Evolutionary conservation across 2,888 invertebrate genomes (phyloP), one percentile per base, ranked within the genome.

Genomic region (Synanthedon myopaeformis): DNA sequence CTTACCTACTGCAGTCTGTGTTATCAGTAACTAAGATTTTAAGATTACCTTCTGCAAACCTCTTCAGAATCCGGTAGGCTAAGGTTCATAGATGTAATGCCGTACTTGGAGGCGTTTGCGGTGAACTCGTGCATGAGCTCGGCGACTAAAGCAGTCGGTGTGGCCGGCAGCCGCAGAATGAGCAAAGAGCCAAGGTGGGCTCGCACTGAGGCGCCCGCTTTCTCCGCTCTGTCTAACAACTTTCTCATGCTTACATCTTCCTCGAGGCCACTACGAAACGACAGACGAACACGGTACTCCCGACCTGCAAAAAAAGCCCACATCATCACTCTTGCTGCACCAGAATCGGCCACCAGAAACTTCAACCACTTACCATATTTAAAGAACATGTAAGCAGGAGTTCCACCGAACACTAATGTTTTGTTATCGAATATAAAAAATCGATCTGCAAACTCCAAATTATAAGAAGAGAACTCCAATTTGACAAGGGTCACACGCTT

Each of bases 321-420:
- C 35, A 35, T 4, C 17, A 35, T 52, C 12, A 28, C 28, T 28
- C 8, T 10, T 49, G 8, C 45, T 45, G 12, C 11, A 45, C 14
- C n/a, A 45, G 6, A 14, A 45, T 6, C 5, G 45, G 13, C 6
- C 13, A 12, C n/a, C 23, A 23, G 1, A 23, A 45, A 45, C n/a
- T 45, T 13, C n/a, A 35, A 35, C 3, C 51, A 52, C 63, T 67
- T 61, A 81, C 85, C 85, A 60, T 72, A 81, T 61, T 70, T 76
- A 56, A 78, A 85, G 60, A 81, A 86, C 78, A 85, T 75, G 57
- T 78, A 85, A 6, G 79, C 83, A 2, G 84, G 83, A 0, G 83
- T 79, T 4, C 85, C 85, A 5, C 85, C 85, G 52, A 82, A 84
- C 0, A 76, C 70, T 28, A 84, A 56, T 2, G 67, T 51, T 54